These are phyloP conservation scores for Semnornis frantzii DNA, from an alignment of 2,113 vertebrate genomes.

Conservation along the genomic window DNA sequence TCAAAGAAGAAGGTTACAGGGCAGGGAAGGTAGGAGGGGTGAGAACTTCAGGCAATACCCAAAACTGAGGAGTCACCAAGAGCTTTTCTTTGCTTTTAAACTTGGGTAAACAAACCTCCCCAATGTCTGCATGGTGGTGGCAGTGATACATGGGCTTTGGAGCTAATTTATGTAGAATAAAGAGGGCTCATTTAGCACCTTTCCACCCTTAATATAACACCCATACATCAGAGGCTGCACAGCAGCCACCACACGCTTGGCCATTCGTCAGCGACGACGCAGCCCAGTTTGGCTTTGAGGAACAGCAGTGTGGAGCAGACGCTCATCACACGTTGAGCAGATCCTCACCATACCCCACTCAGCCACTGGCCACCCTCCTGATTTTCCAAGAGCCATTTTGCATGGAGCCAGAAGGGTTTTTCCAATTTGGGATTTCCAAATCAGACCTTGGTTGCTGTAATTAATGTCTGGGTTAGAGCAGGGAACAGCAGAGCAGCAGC, in stretches of 20 bases:
- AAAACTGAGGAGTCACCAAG: accelerated
- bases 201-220: conserved; percentile 80
- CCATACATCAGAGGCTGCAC: conserved; percentile 68
- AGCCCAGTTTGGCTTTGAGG: neutral
- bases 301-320: accelerated
- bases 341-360: accelerated
- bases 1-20: neutral
- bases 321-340: neutral
- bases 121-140: neutral
- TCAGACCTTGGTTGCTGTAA: neutral
- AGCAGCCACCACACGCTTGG: neutral
- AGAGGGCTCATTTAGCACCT: conserved; percentile 79
- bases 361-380: neutral
- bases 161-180: conserved; percentile 84
- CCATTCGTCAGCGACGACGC: conserved; percentile 47
- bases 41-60: neutral
- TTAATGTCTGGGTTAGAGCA: neutral
- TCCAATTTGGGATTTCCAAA: neutral
- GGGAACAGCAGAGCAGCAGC: too few species aligned
- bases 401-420: neutral
- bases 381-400: neutral
- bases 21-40: neutral
- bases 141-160: conserved; percentile 76
- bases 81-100: neutral
- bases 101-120: conserved; percentile 47